phyloP scores from a whole-genome alignment of 1,140 invertebrate genomes.

The Arion vulgaris region DNA sequence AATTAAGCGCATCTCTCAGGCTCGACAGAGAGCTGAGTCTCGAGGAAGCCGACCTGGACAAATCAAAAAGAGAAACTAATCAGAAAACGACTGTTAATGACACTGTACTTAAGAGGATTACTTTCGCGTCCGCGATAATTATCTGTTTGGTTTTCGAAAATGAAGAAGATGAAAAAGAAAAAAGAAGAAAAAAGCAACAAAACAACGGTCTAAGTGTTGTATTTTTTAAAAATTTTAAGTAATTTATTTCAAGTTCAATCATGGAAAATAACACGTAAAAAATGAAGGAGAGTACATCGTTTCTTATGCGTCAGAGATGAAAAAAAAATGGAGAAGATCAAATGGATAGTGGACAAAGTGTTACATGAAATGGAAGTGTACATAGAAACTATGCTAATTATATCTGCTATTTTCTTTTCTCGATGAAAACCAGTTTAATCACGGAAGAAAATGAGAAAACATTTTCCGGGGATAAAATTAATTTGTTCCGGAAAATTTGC shows the following conservation, averaged over 20 bases:
- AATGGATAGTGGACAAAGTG: too few species aligned
- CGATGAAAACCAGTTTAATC: not conserved
- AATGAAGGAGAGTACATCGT: too few species aligned
- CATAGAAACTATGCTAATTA: not conserved
- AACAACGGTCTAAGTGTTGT: too few species aligned
- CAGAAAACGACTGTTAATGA: constrained; percentile 8
- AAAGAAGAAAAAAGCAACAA: too few species aligned
- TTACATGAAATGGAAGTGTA: not conserved
- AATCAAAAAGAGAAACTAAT: not conserved
- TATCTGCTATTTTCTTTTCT: not conserved
- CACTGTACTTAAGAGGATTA: constrained; percentile 4
- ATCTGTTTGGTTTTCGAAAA: constrained; percentile 13
- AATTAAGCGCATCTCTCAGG: not conserved
- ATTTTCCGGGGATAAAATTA: constrained; percentile 4
- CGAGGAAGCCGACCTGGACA: not conserved
- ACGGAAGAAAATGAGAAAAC: not conserved
- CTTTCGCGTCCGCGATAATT: not conserved
- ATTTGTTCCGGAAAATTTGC: constrained; percentile 19
- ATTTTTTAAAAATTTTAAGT: too few species aligned
- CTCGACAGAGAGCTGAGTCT: not conserved
- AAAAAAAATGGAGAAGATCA: too few species aligned
- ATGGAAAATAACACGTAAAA: too few species aligned
- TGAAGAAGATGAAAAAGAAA: not conserved
- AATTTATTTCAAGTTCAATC: too few species aligned
- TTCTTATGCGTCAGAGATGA: too few species aligned